phyloP scores from a whole-genome alignment of 92 coral and sea anemone species.

The Isaurus tuberculatus region DNA sequence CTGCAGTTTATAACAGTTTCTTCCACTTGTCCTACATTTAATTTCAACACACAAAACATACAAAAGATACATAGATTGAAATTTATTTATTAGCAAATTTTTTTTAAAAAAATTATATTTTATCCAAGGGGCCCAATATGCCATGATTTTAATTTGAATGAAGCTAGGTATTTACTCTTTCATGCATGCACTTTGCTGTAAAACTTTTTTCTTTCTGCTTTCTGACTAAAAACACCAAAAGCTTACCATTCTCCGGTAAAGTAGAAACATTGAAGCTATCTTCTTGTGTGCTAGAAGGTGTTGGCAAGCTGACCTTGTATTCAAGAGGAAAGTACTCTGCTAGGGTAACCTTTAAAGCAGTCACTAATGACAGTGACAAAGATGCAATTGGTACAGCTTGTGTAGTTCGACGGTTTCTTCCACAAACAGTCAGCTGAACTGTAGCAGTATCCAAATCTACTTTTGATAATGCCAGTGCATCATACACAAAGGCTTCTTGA shows the following conservation, averaged over 20 bases:
- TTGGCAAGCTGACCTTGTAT: constrained; percentile 71
- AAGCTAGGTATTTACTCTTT: too few relatives aligned
- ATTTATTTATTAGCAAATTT: too few relatives aligned
- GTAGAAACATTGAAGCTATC: constrained; percentile 30
- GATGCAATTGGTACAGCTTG: constrained; percentile 76
- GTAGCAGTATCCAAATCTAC: constrained; percentile 64
- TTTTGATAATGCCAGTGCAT: constrained; percentile 63
- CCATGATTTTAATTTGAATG: too few relatives aligned
- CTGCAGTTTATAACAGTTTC: too few relatives aligned
- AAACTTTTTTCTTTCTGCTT: neutral
- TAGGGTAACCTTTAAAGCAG: constrained; percentile 58
- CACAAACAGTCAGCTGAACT: constrained; percentile 77
- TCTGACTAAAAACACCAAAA: neutral
- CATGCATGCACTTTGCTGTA: too few relatives aligned
- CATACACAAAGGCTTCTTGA: constrained; percentile 75
- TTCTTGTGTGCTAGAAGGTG: constrained; percentile 8
- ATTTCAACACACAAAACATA: too few relatives aligned
- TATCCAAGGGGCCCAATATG: too few relatives aligned
- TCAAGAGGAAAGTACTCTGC: constrained; percentile 70
- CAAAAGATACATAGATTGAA: too few relatives aligned
- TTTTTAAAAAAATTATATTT: too few relatives aligned
- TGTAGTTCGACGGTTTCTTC: constrained; percentile 77
- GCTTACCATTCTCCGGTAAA: constrained; percentile 71
- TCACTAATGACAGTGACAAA: constrained; percentile 72
- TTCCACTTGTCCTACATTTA: too few relatives aligned